Evolutionary conservation across 1,140 invertebrate species (phyloP).

Genomic region (Whitmania pigra): DNA sequence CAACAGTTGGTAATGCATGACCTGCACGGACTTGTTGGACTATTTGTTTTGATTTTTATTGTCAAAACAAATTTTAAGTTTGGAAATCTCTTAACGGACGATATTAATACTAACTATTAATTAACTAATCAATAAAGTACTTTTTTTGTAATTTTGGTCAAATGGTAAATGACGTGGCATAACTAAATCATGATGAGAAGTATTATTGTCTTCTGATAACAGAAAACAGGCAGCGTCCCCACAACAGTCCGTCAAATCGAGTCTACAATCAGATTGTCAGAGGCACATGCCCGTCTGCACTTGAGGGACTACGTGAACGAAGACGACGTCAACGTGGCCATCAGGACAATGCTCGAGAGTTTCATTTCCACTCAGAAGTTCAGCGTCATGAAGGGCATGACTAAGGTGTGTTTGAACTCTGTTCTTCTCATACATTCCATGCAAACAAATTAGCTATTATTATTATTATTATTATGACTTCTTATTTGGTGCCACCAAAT

Average conservation of each 20-base stretch:
- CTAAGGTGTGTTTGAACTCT: conserved; percentile 51
- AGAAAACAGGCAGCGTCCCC: conserved; percentile 85
- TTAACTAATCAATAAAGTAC: too few relatives aligned
- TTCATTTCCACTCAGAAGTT: conserved; percentile 98
- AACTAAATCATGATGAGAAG: too few relatives aligned
- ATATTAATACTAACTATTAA: too few relatives aligned
- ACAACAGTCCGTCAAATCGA: conserved; percentile 98
- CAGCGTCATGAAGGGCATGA: conserved; percentile 90
- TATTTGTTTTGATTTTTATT: too few relatives aligned
- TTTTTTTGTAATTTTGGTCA: too few relatives aligned
- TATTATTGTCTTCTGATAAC: background rate
- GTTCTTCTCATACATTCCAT: background rate
- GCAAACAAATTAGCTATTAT: background rate
- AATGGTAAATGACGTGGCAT: too few relatives aligned
- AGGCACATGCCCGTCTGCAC: conserved; percentile 91
- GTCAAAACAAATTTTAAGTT: too few relatives aligned
- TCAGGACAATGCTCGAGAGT: conserved; percentile 88
- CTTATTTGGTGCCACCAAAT: too few relatives aligned
- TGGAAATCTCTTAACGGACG: too few relatives aligned
- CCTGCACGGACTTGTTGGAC: too few relatives aligned
- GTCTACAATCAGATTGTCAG: conserved; percentile 82
- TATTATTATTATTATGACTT: background rate
- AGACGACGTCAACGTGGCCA: conserved; percentile 92
- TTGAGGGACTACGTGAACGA: conserved; percentile 81
- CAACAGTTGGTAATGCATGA: too few relatives aligned